A percentile compares a stretch with the other conserved stretches of the same genome.
Conservation (phyloP, 2,797 vertebrate species). For the Momotus momota region DNA sequence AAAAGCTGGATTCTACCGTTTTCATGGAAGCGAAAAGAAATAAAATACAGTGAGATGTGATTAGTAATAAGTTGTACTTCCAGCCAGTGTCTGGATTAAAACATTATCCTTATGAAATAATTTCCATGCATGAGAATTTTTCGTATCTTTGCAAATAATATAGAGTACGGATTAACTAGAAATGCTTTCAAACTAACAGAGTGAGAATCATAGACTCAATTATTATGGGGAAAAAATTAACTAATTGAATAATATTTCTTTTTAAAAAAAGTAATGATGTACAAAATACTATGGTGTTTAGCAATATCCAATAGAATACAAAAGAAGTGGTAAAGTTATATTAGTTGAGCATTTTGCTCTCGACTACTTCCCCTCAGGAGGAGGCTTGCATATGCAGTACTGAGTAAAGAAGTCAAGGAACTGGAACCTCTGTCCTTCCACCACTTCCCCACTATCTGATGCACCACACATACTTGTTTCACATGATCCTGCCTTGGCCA, state of each 20-base stretch:
- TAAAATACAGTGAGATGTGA: accelerated
- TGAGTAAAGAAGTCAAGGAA: not conserved
- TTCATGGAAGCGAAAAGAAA: not conserved
- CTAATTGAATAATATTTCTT: not conserved
- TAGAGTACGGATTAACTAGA: not conserved
- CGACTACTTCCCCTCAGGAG: not conserved
- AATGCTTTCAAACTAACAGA: not conserved
- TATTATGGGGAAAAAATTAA: not conserved
- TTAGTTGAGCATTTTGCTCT: not conserved
- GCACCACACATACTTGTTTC: not conserved
- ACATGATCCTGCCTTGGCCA: accelerated
- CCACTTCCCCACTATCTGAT: not conserved
- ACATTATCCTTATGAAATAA: not conserved
- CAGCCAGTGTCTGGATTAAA: not conserved
- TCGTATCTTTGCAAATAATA: not conserved
- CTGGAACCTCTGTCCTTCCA: not conserved
- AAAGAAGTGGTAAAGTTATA: not conserved
- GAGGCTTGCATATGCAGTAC: not conserved
- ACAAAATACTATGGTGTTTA: not conserved
- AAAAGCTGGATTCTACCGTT: not conserved
- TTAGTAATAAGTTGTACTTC: not conserved
- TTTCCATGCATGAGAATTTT: not conserved
- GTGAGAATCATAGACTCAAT: not conserved
- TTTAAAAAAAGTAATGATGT: not conserved
- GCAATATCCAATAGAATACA: not conserved